Base-by-base conservation (phyloP, 2,888 invertebrate species). In the Netelia inedita region DNA sequence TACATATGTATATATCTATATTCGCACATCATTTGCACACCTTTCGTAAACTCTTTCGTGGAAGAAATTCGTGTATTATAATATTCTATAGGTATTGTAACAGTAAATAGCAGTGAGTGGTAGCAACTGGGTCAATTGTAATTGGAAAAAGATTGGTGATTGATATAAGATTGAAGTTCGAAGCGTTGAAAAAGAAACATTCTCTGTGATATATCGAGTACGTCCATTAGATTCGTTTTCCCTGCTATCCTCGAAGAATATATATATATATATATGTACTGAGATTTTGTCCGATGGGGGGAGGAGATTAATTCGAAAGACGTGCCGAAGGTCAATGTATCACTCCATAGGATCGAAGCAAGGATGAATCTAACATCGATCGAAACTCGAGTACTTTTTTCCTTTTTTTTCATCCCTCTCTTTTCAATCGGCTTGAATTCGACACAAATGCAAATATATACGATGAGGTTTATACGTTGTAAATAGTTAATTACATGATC, bases 391-490 rank as follows among this genome's bases (percentile, higher is more conserved):
- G 21, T 23, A 11, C 21, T 35, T 35, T 68, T 14, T 50, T 14
- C 1, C 6, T 57, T 11, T 55, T 16, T 57, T 59, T 43, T 43
- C n/a, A n/a, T n/a, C n/a, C n/a, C n/a, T n/a, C 16, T n/a, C 16
- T 19, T 63, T 23, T 35, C 43, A 43, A 63, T 71, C 63, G 3
- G 35, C 21, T 61, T 53, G 21, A 72, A 28, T 57, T 76, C 19
- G 21, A 61, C 71, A 41, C 41, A 28, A 35, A 55, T 65, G 46
- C n/a, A 55, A 68, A 63, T 72, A 66, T 14, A 76, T 57, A 55
- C 50, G 81, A 63, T 74, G 78, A 78, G 72, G 78, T 78, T 73
- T 69, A 57, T 63, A 73, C 61, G 84, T 78, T 81, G 76, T 73
- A 73, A 72, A 63, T 59, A 68, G 68, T 81, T 73, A 53, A 76